These are phyloP conservation scores for Drosophila quinaria DNA, from an alignment of 2,888 invertebrate genomes.

Conservation along the genomic window DNA sequence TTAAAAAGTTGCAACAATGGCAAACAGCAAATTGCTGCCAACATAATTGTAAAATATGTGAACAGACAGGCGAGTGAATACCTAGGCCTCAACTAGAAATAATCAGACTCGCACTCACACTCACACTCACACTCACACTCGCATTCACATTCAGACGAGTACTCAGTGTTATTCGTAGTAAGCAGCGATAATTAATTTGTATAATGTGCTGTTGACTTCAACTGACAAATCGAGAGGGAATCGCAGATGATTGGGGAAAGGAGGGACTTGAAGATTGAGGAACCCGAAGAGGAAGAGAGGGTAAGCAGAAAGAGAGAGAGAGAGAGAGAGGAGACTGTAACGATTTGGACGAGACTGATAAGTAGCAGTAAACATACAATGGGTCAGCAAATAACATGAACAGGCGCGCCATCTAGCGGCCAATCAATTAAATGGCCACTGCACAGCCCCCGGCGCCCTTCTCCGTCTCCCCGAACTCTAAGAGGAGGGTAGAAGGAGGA, in stretches of 20 bases:
- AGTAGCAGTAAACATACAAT: slow-evolving; percentile 64
- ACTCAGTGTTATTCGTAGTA: slow-evolving; percentile 3
- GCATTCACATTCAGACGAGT: neutral
- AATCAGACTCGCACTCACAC: slow-evolving; percentile 7
- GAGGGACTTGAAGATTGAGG: neutral
- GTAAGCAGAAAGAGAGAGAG: neutral
- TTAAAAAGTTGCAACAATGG: slow-evolving; percentile 28
- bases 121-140: neutral
- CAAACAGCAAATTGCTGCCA: slow-evolving; percentile 55
- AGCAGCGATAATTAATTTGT: slow-evolving; percentile 69
- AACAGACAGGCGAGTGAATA: slow-evolving; percentile 6
- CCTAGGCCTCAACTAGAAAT: neutral
- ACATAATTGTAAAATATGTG: slow-evolving; percentile 59
- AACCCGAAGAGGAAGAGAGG: neutral
- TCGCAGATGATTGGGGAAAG: neutral
- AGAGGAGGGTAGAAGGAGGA: neutral
- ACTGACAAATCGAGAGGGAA: slow-evolving; percentile 25
- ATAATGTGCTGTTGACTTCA: slow-evolving; percentile 64
- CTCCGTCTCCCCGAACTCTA: neutral
- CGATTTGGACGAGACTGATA: slow-evolving; percentile 41
- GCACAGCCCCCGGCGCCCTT: slow-evolving; percentile 16
- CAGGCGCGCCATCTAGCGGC: slow-evolving; percentile 53
- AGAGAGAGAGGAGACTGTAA: neutral
- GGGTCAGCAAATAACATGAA: slow-evolving; percentile 58
- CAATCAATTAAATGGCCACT: slow-evolving; percentile 67